These are phyloP conservation scores for Lamellibrachia satsuma DNA, from an alignment of 2,888 invertebrate genomes.

Conservation along the genomic window DNA sequence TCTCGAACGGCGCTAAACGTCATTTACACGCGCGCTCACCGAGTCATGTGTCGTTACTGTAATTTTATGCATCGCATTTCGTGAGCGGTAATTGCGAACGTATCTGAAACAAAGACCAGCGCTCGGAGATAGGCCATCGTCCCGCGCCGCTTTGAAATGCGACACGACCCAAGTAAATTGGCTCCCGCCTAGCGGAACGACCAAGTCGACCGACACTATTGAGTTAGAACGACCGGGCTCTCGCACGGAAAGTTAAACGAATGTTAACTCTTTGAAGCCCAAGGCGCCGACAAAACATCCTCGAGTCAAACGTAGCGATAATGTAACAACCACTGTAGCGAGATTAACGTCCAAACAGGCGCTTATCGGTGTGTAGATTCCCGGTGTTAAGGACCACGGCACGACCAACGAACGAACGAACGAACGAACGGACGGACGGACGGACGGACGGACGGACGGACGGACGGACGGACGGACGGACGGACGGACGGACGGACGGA, in stretches of 20 bases:
- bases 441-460: too few species aligned
- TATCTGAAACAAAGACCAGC: background rate
- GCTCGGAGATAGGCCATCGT: background rate
- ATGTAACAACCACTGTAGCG: background rate
- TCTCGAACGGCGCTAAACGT: background rate
- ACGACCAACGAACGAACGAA: too few species aligned
- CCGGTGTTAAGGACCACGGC: background rate
- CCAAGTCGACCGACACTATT: background rate
- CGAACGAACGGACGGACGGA: too few species aligned
- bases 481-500: too few species aligned
- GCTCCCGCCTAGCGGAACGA: background rate
- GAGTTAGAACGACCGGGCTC: background rate
- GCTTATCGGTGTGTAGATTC: background rate
- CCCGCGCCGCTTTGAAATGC: background rate
- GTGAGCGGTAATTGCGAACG: conserved; percentile 17
- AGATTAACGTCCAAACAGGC: background rate
- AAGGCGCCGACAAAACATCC: background rate
- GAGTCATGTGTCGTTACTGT: conserved; percentile 1
- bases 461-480: too few species aligned
- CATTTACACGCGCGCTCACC: background rate
- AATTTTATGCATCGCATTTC: conserved; percentile 17
- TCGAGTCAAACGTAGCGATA: background rate
- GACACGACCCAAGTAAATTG: background rate
- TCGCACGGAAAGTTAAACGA: background rate
- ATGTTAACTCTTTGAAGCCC: background rate